A percentile compares a stretch with the other conserved stretches of the same genome.
These are phyloP conservation scores for Chaetura pelagica DNA, from an alignment of 2,113 vertebrate genomes.

Conservation along the genomic window DNA sequence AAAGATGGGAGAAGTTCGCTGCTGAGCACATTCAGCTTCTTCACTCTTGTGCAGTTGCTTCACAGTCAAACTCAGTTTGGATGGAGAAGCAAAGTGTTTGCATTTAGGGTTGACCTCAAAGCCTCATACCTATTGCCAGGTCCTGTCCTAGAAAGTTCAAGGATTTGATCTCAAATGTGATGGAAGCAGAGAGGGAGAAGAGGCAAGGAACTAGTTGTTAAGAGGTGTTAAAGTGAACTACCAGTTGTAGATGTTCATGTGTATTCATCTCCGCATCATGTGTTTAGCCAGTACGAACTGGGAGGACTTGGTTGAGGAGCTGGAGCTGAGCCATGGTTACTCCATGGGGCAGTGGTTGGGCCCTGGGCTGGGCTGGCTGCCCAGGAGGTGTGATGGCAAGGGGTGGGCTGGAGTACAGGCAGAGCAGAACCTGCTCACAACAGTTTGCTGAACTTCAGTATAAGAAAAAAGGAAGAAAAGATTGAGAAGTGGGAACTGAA, in stretches of 20 bases:
- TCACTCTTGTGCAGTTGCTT: not conserved
- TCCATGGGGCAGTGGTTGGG: fast-evolving
- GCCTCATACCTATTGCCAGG: not conserved
- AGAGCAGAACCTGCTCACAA: not conserved
- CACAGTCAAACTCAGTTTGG: not conserved
- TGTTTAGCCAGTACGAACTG: not conserved
- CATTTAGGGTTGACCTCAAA: not conserved
- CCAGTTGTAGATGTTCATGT: not conserved
- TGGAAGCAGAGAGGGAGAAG: not conserved
- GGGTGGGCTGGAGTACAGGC: not conserved
- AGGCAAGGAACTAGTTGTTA: not conserved
- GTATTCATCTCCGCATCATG: not conserved
- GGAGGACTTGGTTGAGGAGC: not conserved
- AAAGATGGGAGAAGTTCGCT: not conserved
- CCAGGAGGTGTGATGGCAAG: not conserved
- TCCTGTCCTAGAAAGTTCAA: not conserved
- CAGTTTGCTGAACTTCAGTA: not conserved
- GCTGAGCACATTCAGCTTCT: not conserved
- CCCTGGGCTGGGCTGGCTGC: not conserved
- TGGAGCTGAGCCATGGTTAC: not conserved
- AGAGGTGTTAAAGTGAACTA: not conserved
- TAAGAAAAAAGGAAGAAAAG: not conserved
- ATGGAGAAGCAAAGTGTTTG: not conserved
- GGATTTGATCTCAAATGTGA: not conserved
- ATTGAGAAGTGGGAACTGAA: not conserved